Conservation (phyloP, 1,140 invertebrate species). For the Himalopsyche phryganea region DNA sequence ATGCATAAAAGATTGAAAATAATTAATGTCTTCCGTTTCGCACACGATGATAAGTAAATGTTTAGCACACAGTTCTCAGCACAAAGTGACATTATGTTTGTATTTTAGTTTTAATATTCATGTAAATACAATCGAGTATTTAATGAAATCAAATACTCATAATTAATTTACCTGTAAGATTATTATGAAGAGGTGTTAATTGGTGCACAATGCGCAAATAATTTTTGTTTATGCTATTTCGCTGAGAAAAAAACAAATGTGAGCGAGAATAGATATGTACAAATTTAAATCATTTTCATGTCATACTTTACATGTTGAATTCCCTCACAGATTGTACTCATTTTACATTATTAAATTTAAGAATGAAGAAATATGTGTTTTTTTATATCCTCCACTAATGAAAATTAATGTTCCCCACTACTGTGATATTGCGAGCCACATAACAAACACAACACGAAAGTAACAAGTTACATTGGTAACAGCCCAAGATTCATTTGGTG, state of each 20-base stretch:
- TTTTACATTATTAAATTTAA: constrained; percentile 34
- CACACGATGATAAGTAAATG: constrained; percentile 27
- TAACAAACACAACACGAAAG: too few relatives aligned
- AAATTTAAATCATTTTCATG: constrained; percentile 23
- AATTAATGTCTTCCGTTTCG: constrained; percentile 32
- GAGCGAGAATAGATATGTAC: constrained; percentile 24
- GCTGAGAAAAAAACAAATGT: constrained; percentile 17
- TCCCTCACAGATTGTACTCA: constrained; percentile 31
- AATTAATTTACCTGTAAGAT: constrained; percentile 2
- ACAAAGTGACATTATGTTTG: constrained; percentile 15
- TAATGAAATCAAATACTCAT: constrained; percentile 4
- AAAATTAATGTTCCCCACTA: too few relatives aligned
- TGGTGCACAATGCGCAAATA: constrained; percentile 15
- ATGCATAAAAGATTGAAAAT: constrained; percentile 26
- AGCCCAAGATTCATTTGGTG: too few relatives aligned
- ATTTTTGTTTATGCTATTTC: constrained; percentile 18
- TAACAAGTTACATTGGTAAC: too few relatives aligned
- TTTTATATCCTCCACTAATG: too few relatives aligned
- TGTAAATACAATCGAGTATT: background rate
- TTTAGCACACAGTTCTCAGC: constrained; percentile 28
- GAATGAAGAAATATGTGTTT: constrained; percentile 21
- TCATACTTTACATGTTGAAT: constrained; percentile 25
- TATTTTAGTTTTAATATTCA: constrained; percentile 18
- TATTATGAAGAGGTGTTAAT: constrained; percentile 6
- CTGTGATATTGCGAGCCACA: too few relatives aligned